Evolutionary conservation across 2,888 invertebrate genomes (phyloP).

Genomic region (Fabriciana adippe): DNA sequence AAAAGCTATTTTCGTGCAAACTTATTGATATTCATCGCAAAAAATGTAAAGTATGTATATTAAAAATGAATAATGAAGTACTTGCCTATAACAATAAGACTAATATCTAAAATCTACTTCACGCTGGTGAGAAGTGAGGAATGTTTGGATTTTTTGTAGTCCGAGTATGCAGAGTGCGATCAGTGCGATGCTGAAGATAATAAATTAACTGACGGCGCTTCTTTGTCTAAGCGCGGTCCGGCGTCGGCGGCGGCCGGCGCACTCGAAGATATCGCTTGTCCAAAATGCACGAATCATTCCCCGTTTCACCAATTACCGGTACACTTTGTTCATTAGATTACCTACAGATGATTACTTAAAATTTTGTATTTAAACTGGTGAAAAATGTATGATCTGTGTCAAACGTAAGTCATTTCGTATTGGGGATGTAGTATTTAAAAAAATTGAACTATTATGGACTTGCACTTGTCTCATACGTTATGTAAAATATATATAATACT

Average conservation of each 20-base stretch:
- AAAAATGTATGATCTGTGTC: too few relatives aligned
- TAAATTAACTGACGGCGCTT: conserved; percentile 21
- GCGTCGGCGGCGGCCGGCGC: not conserved
- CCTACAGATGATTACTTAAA: not conserved
- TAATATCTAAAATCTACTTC: conserved; percentile 21
- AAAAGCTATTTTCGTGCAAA: conserved; percentile 5
- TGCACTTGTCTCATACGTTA: too few relatives aligned
- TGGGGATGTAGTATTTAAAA: too few relatives aligned
- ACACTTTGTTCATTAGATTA: not conserved
- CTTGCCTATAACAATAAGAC: conserved; percentile 14
- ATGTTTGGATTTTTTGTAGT: conserved; percentile 13
- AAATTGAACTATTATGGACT: too few relatives aligned
- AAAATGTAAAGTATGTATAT: conserved; percentile 1
- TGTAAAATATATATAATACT: too few relatives aligned
- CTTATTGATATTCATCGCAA: conserved; percentile 7
- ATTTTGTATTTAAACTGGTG: too few relatives aligned
- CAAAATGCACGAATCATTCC: conserved; percentile 25
- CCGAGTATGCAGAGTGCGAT: conserved; percentile 17
- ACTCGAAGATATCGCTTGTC: not conserved
- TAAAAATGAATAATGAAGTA: conserved; percentile 9
- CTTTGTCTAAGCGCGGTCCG: conserved; percentile 19
- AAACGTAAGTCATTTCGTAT: too few relatives aligned
- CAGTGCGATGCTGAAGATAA: conserved; percentile 15
- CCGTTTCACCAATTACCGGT: conserved; percentile 20
- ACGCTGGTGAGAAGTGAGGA: conserved; percentile 15